Percentiles rank a stretch among this genome's conserved stretches.
These are phyloP conservation scores for Aselliscus stoliczkanus DNA, from an alignment of 2,797 vertebrate genomes.

Conservation along the genomic window DNA sequence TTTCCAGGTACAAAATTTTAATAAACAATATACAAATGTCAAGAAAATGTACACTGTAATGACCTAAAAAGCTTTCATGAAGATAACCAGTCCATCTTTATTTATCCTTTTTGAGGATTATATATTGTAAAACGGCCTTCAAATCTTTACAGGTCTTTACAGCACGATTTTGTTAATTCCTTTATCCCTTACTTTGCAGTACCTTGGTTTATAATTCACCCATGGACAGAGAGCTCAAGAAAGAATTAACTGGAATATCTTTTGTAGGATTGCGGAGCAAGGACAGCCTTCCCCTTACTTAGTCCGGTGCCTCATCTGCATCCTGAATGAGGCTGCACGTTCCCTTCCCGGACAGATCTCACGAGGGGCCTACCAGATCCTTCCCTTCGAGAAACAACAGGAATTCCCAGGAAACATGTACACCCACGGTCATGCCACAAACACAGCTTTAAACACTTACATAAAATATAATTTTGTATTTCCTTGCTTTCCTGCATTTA, in stretches of 20 bases:
- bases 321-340: rapidly evolving
- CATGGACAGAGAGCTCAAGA: neutral
- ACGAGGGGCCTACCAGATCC: rapidly evolving
- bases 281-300: rapidly evolving
- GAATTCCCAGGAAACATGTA: rapidly evolving
- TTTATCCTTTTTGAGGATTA: neutral
- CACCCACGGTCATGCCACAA: rapidly evolving
- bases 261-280: rapidly evolving
- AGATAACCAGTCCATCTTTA: neutral
- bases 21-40: neutral
- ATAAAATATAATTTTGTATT: neutral
- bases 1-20: neutral
- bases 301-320: rapidly evolving
- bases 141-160: neutral
- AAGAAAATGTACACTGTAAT: neutral
- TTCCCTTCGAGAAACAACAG: rapidly evolving
- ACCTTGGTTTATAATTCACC: neutral
- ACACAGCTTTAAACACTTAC: neutral
- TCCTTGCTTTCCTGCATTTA: neutral
- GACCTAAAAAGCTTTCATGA: neutral
- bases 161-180: neutral
- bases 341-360: too few relatives aligned
- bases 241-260: neutral
- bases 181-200: neutral
- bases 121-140: neutral